Base-by-base conservation (phyloP, 2,888 invertebrate species). In the Sinopyrophorus schimmeli region DNA sequence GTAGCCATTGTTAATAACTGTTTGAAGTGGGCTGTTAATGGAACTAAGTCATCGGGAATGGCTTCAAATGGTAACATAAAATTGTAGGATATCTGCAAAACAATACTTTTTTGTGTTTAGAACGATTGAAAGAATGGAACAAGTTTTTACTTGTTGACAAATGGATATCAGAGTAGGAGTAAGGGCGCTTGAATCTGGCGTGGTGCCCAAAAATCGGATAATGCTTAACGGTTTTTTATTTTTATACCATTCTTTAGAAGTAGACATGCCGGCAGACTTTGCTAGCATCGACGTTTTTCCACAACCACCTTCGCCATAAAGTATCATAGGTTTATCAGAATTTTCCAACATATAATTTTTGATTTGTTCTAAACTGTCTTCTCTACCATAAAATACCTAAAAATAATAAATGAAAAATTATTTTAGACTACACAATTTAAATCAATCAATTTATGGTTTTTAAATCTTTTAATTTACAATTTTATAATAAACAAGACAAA, bases 221-320 rank as follows among this genome's bases (percentile, higher is more conserved):
- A 96, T 82, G 69, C 92, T 88, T 11, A 95, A 84, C 0, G 96
- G 94, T 38, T 85, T 83, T 1, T 82, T 83, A 0, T 82, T 84
- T 11, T 79, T 76, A 53, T 88, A 86, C 89, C 89, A 92, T 32
- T 79, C 81, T 21, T 77, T 80, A 5, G 84, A 78, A 0, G 87
- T 88, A 0, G 69, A 72, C 71, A 89, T 80, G 14, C 90, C 88
- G 0, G 95, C 93, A 51, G 91, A 89, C 74, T 95, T 95, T 0
- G 98, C 89, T 47, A 98, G 76, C 1, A 98, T 77, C 10, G 97
- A 97, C 0, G 98, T 98, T 74, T 99, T 99, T 0, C 98, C 98
- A 68, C 97, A 97, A 26, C 98, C 98, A 66, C 96, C 92, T 74
- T 93, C 93, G 20, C 98, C 98, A 69, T 92, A 92, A 43, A 97